Conservation (phyloP, 2,113 vertebrate species). For the Psittacus erithacus region DNA sequence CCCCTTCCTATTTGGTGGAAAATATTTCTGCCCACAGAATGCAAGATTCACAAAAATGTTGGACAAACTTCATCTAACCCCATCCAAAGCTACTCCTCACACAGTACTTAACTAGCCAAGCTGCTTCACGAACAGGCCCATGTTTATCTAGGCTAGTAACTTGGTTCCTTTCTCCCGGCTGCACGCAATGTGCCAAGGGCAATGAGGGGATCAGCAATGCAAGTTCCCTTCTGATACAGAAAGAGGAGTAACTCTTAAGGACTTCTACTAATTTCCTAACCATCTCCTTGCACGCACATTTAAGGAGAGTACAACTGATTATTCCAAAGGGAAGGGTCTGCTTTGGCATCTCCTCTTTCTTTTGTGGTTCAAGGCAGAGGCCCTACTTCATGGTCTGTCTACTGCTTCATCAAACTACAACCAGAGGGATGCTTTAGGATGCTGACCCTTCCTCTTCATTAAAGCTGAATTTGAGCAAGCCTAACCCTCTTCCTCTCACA, state of each 20-base stretch:
- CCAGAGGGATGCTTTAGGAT: not conserved
- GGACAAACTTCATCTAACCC: conserved; percentile 7
- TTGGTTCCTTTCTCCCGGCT: not conserved
- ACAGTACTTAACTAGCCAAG: not conserved
- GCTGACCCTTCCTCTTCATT: not conserved
- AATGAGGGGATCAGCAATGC: not conserved
- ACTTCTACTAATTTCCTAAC: not conserved
- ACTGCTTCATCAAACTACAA: not conserved
- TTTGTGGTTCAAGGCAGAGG: not conserved
- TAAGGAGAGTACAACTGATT: not conserved
- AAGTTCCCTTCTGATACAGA: not conserved
- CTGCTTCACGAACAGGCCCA: not conserved
- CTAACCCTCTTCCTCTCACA: not conserved
- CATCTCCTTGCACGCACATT: not conserved
- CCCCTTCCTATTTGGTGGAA: conserved; percentile 13
- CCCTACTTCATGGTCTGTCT: not conserved
- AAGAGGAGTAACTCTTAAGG: not conserved
- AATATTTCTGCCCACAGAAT: conserved; percentile 59
- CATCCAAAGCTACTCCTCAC: conserved; percentile 1
- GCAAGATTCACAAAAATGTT: conserved; percentile 43
- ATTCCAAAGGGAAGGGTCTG: not conserved
- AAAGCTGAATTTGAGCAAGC: not conserved
- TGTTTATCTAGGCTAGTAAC: not conserved
- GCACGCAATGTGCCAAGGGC: not conserved
- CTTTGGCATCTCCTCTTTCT: not conserved